Percentiles rank a stretch among this genome's conserved stretches.
Evolutionary conservation across 2,113 vertebrate species (phyloP).

Genomic region (Pteruthius melanotis): DNA sequence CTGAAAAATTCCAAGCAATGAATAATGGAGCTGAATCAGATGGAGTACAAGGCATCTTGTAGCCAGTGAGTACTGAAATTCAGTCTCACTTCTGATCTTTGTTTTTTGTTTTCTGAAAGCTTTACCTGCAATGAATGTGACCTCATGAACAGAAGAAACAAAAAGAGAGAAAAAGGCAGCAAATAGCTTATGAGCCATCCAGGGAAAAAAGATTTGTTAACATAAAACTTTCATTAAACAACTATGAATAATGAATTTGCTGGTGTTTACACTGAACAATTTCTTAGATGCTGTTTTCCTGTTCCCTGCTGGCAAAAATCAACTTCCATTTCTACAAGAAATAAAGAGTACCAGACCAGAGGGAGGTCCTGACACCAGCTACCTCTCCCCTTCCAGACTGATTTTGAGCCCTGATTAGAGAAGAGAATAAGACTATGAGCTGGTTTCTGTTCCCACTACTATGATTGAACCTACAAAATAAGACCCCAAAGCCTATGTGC

Average conservation of each 20-base stretch:
- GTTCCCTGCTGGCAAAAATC: background rate
- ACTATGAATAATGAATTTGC: constrained; percentile 33
- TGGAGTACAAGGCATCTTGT: background rate
- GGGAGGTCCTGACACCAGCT: background rate
- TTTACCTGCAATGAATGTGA: background rate
- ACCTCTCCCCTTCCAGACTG: background rate
- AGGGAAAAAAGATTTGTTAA: constrained; percentile 11
- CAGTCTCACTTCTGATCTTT: background rate
- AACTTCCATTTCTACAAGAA: background rate
- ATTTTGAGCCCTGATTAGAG: background rate
- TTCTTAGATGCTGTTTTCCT: background rate
- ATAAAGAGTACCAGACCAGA: background rate
- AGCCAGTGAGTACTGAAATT: background rate
- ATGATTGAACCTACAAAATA: background rate
- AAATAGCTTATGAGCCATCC: background rate
- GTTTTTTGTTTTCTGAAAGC: background rate
- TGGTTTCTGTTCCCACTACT: background rate
- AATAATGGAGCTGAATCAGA: constrained; percentile 26
- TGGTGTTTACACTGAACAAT: constrained; percentile 3
- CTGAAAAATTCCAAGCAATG: background rate
- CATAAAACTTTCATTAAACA: constrained; percentile 48
- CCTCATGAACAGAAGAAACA: background rate
- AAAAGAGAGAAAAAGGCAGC: background rate
- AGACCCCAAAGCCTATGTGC: background rate
- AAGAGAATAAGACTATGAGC: background rate